A percentile compares a stretch with the other conserved stretches of the same genome.
phyloP scores from a whole-genome alignment of 2,113 vertebrate genomes.

The Formicarius rufipectus region DNA sequence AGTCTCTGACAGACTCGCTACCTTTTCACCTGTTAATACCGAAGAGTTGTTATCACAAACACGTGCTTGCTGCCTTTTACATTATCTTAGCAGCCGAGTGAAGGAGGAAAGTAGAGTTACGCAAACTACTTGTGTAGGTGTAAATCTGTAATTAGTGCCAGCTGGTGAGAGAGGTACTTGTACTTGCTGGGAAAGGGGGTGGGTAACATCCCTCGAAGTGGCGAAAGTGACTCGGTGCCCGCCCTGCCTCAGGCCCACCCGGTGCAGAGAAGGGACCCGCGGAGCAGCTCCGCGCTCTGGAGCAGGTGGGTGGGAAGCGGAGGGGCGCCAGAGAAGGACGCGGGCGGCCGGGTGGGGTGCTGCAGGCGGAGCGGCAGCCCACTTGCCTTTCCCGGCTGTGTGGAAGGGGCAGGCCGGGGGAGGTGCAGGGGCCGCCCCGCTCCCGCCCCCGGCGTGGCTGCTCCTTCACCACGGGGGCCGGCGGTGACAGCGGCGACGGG shows the following conservation, averaged over 20 bases:
- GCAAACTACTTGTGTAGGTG: accelerated
- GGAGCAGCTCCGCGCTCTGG: neutral
- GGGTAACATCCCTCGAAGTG: neutral
- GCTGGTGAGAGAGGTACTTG: accelerated
- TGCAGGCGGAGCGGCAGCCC: accelerated
- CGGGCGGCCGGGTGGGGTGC: accelerated
- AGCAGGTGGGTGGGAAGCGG: accelerated
- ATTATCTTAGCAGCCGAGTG: neutral
- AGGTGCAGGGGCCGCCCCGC: neutral
- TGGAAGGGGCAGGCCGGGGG: neutral
- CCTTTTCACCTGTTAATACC: neutral
- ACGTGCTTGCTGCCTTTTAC: neutral
- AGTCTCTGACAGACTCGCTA: no score
- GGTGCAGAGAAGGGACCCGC: accelerated
- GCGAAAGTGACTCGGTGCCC: accelerated
- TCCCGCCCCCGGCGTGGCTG: neutral
- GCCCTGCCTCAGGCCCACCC: accelerated
- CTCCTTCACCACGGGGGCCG: no score
- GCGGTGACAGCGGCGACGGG: accelerated
- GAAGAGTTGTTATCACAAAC: neutral
- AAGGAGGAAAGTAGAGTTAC: accelerated
- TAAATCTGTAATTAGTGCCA: accelerated
- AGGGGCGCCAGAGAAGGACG: accelerated
- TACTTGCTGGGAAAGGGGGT: accelerated
- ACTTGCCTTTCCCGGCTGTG: accelerated